Percentiles rank a stretch among this genome's conserved stretches.
Conservation (phyloP, 2,888 invertebrate species). For the Chelonus formosanus region DNA sequence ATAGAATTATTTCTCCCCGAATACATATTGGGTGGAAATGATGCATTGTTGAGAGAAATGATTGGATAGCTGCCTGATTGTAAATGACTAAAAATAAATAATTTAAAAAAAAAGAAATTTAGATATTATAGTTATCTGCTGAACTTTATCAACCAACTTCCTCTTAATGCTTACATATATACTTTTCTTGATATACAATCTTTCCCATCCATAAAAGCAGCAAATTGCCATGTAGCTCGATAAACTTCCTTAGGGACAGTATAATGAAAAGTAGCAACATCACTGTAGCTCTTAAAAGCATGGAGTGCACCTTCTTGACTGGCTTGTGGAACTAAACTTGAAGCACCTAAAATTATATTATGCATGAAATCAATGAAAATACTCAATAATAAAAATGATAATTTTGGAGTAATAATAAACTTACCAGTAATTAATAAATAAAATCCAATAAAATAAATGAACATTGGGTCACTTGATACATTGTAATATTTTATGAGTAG, state of each 20-base stretch:
- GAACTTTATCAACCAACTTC: constrained; percentile 9
- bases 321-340: constrained; percentile 61
- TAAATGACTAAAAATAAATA: constrained; percentile 63
- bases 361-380: not conserved
- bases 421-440: not conserved
- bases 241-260: constrained; percentile 65
- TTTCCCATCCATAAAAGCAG: constrained; percentile 65
- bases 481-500: no score
- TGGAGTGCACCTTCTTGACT: constrained; percentile 66
- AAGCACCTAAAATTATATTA: constrained; percentile 33
- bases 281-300: constrained; percentile 65
- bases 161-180: constrained; percentile 56
- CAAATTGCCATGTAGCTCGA: constrained; percentile 67
- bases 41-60: constrained; percentile 66
- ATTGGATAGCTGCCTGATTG: constrained; percentile 70
- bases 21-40: constrained; percentile 64
- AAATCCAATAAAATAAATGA: no score
- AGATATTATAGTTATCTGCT: not conserved
- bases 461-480: no score
- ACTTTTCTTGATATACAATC: constrained; percentile 63
- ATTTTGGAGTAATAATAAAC: constrained; percentile 38
- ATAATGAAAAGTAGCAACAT: constrained; percentile 66
- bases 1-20: constrained; percentile 52
- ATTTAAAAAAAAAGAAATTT: constrained; percentile 14
- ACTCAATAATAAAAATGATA: not conserved